Base-by-base conservation (phyloP, 2,888 invertebrate species). In the Sesamia inferens region DNA sequence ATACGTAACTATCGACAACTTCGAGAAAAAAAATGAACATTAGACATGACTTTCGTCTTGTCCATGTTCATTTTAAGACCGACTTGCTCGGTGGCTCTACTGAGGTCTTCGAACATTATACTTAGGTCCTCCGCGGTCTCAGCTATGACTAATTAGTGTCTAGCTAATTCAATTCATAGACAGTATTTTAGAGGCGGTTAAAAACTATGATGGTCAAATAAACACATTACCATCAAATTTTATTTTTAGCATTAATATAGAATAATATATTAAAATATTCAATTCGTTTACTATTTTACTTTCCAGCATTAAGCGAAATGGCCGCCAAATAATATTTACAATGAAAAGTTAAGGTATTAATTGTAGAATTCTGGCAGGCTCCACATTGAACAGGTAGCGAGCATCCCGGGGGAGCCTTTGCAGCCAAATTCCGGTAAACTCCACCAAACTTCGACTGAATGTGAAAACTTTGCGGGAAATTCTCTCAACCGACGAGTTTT, bases 301-400 rank as follows among this genome's bases (percentile, higher is more conserved):
- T 69, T 64, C 48, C 65, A 64, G 62, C 72, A 71, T 76, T 76
- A 79, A 54, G 42, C 67, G 39, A 68, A 84, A 84, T 79, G 71
- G 80, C 81, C 75, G 64, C 71, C 87, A 86, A 90, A 90, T 88
- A 90, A 88, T 88, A 88, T 89, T 87, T 87, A 87, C 80, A 85
- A 87, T 88, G 88, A 85, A 89, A 91, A 91, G 89, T 91, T 92
- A 88, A 86, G 83, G 87, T 91, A 93, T 93, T 92, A 92, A 92
- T 92, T 88, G 89, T 74, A 80, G 82, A 88, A 90, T 91, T 92
- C 89, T 83, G 89, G 85, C 88, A 86, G 79, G 81, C 78, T 83
- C 81, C 85, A 82, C 85, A 88, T 87, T 85, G 79, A 86, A 82
- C 87, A 89, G 91, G 91, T 89, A 89, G 83, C 85, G 71, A 78